Conservation (phyloP, 2,113 vertebrate species). For the Psilopogon haemacephalus region DNA sequence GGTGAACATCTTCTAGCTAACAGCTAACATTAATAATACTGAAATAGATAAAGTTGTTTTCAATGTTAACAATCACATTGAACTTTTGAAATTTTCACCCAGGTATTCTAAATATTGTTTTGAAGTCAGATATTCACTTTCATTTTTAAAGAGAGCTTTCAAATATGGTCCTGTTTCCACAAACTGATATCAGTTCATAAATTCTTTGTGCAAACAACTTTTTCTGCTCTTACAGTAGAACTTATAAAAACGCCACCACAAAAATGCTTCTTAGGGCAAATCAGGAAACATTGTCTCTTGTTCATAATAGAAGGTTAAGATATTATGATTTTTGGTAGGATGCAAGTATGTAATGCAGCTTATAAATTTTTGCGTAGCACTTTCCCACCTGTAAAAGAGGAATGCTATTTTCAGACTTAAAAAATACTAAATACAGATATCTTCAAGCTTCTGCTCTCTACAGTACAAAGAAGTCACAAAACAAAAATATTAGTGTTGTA, state of each 20-base stretch:
- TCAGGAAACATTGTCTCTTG: background rate
- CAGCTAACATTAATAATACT: background rate
- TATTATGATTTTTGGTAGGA: background rate
- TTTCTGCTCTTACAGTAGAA: background rate
- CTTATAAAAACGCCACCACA: background rate
- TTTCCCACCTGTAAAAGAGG: background rate
- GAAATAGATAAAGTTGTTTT: background rate
- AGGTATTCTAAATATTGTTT: background rate
- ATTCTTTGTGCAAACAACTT: background rate
- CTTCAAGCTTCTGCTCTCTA: background rate
- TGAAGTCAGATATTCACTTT: background rate
- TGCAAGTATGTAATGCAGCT: background rate
- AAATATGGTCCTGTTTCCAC: background rate
- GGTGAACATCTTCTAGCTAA: background rate
- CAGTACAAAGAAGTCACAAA: background rate
- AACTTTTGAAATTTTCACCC: background rate
- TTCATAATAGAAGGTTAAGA: background rate
- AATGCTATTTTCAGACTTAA: background rate
- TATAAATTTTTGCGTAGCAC: background rate
- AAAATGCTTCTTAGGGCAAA: background rate
- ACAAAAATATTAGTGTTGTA: background rate
- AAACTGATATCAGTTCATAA: background rate
- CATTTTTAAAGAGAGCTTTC: background rate
- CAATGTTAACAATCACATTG: background rate
- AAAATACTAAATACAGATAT: background rate